These are phyloP conservation scores for Oxystoma pomonae DNA, from an alignment of 2,888 invertebrate genomes.

Conservation along the genomic window DNA sequence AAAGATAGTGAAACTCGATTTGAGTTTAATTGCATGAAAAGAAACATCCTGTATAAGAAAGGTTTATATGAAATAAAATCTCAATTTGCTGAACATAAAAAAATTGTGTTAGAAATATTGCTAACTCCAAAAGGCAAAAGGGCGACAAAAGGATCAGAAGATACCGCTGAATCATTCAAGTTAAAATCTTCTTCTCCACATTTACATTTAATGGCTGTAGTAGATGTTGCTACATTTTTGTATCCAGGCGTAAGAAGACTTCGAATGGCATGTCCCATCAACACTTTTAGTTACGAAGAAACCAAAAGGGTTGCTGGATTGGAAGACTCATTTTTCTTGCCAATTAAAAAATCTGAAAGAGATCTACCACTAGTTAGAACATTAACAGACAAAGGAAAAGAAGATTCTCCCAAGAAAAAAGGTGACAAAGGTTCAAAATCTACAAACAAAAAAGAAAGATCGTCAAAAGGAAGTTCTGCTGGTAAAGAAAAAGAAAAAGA, in stretches of 20 bases:
- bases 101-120: conserved; percentile 40
- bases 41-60: conserved; percentile 33
- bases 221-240: conserved; percentile 40
- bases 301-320: conserved; percentile 36
- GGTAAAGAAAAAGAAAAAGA: conserved; percentile 18
- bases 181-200: conserved; percentile 21
- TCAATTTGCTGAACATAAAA: conserved; percentile 34
- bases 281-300: conserved; percentile 39
- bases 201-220: conserved; percentile 42
- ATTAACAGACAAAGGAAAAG: conserved; percentile 8
- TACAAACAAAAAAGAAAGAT: conserved; percentile 14
- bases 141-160: conserved; percentile 15
- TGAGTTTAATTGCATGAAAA: conserved; percentile 40
- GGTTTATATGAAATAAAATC: conserved; percentile 30
- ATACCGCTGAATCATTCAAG: not conserved
- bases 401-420: conserved; percentile 9
- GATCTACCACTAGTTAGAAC: conserved; percentile 9
- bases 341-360: conserved; percentile 20
- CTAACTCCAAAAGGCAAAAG: conserved; percentile 27
- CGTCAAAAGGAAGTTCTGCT: not conserved
- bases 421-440: conserved; percentile 10
- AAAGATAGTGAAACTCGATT: conserved; percentile 32
- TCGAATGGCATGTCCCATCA: conserved; percentile 38
- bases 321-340: conserved; percentile 40
- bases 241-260: conserved; percentile 43